Evolutionary conservation across 1,140 invertebrate species (phyloP).

Genomic region (Colletes latitarsis): DNA sequence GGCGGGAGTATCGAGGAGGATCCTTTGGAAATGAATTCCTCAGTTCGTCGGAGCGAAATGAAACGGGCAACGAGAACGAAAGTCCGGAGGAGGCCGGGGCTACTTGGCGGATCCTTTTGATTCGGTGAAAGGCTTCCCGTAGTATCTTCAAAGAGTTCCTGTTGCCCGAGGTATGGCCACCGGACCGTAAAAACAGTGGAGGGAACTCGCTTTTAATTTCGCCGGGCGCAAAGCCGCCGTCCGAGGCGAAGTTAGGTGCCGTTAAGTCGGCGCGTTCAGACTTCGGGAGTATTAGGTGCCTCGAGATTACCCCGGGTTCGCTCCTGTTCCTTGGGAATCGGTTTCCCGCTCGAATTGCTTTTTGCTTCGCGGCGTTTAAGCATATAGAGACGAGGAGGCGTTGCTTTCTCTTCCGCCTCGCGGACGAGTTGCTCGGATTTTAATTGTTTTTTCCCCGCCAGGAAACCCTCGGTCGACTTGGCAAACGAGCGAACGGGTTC

Average conservation of each 20-base stretch:
- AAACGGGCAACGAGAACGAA: conserved; percentile 33
- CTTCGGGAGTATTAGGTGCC: neutral
- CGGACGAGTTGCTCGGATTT: neutral
- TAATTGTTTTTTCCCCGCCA: neutral
- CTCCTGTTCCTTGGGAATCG: neutral
- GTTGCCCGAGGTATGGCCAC: neutral
- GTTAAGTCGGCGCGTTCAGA: conserved; percentile 2
- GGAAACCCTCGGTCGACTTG: too few species aligned
- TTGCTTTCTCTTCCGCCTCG: neutral
- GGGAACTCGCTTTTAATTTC: conserved; percentile 44
- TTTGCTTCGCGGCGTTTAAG: neutral
- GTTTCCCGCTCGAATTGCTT: neutral
- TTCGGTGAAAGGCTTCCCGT: conserved; percentile 33
- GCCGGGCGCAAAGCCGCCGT: conserved; percentile 1
- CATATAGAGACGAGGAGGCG: neutral
- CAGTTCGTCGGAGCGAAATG: conserved; percentile 26
- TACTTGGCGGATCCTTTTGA: conserved; percentile 47
- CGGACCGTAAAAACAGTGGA: conserved; percentile 41
- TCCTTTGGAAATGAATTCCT: conserved; percentile 9
- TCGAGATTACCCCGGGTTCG: neutral
- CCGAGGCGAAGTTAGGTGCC: neutral
- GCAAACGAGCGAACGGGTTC: too few species aligned
- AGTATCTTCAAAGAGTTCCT: conserved; percentile 39
- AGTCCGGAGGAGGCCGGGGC: conserved; percentile 23
- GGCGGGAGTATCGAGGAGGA: neutral